phyloP scores from a whole-genome alignment of 92 coral and sea anemone species.

The Siderastrea siderea region DNA sequence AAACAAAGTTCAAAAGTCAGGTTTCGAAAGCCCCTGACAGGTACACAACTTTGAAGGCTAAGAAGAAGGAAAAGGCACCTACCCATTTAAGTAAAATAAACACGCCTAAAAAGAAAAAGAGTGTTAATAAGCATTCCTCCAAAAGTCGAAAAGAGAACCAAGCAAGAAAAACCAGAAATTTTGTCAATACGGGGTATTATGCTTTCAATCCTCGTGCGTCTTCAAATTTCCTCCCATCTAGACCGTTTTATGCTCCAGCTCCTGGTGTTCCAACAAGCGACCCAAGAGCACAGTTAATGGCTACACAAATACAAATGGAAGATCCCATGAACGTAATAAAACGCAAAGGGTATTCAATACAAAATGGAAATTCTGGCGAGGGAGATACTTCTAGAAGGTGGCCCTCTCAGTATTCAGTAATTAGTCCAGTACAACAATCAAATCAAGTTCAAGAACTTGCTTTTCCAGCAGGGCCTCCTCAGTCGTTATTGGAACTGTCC shows the following conservation, averaged over 20 bases:
- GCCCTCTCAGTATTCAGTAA: neutral
- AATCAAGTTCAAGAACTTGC: neutral
- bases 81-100: neutral
- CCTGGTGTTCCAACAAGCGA: neutral
- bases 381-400: neutral
- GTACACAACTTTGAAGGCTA: neutral
- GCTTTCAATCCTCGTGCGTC: neutral
- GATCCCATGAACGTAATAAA: neutral
- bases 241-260: neutral
- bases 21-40: neutral
- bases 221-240: neutral
- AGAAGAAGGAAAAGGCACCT: neutral
- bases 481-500: neutral
- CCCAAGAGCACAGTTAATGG: neutral
- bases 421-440: neutral
- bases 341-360: conserved; percentile 1
- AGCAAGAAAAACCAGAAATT: neutral
- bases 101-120: neutral
- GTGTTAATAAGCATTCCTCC: neutral
- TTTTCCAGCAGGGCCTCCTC: conserved; percentile 10
- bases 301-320: neutral
- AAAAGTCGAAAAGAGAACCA: neutral
- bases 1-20: neutral
- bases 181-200: neutral
- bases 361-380: neutral